A percentile compares a stretch with the other conserved stretches of the same genome.
Conservation (phyloP, 2,113 vertebrate species). For the Antechinus stuartii region DNA sequence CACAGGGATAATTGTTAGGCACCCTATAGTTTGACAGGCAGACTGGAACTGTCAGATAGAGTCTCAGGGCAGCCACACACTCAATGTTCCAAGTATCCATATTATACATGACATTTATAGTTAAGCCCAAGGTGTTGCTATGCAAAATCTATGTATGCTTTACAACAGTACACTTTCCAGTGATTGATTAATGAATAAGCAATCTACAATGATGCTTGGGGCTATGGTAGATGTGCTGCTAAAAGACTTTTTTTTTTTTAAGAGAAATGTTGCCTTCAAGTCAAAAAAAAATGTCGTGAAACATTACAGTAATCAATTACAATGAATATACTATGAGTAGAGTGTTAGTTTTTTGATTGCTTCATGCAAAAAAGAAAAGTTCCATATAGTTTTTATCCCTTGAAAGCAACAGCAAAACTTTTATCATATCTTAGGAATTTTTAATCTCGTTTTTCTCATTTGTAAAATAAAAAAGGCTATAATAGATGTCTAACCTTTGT, state of each 20-base stretch:
- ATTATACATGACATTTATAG: slow-evolving; percentile 71
- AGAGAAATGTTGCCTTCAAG: slow-evolving; percentile 58
- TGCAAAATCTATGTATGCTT: slow-evolving; percentile 52
- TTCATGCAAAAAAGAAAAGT: neutral
- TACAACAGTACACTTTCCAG: slow-evolving; percentile 54
- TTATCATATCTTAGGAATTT: neutral
- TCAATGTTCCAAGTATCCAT: slow-evolving; percentile 68
- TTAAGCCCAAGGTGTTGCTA: slow-evolving; percentile 72
- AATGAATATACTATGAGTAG: slow-evolving; percentile 41
- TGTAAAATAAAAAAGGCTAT: neutral
- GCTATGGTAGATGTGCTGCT: slow-evolving; percentile 23
- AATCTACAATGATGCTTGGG: slow-evolving; percentile 49
- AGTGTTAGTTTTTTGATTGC: neutral
- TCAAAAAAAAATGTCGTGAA: slow-evolving; percentile 43
- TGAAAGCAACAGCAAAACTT: neutral
- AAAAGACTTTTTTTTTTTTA: neutral
- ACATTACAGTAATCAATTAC: slow-evolving; percentile 35
- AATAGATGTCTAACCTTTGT: neutral
- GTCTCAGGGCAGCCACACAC: slow-evolving; percentile 53
- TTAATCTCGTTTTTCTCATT: neutral
- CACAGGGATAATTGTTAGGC: slow-evolving; percentile 59
- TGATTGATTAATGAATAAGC: slow-evolving; percentile 71
- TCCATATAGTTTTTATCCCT: neutral
- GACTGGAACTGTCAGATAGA: slow-evolving; percentile 65
- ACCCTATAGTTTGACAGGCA: slow-evolving; percentile 42